Conservation (phyloP, 2,113 vertebrate genomes). For the Camelus bactrianus region DNA sequence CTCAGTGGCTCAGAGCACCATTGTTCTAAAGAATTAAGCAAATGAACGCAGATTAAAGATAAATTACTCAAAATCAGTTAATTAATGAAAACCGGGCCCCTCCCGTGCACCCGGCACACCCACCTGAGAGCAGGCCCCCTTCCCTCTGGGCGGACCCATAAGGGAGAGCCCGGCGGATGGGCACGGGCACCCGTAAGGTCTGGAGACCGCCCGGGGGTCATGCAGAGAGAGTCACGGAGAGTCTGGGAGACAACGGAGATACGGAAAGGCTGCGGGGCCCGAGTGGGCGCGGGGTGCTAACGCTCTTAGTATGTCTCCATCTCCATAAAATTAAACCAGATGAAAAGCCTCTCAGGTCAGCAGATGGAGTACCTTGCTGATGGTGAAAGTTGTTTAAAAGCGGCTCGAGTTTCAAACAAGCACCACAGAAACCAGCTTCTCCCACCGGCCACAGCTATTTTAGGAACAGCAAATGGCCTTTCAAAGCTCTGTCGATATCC, state of each 20-base stretch:
- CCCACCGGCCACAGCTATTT: constrained; percentile 62
- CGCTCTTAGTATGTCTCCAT: neutral
- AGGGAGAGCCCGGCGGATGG: too few relatives aligned
- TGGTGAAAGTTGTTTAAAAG: constrained; percentile 62
- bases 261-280: neutral
- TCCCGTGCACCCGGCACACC: too few relatives aligned
- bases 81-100: neutral
- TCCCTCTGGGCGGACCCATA: neutral
- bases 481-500: constrained; percentile 69
- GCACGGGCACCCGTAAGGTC: too few relatives aligned
- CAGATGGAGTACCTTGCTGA: constrained; percentile 56
- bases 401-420: neutral
- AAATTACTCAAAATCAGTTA: neutral
- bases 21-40: neutral
- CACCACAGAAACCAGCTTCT: constrained; percentile 60
- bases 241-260: neutral
- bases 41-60: neutral
- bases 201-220: neutral
- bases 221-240: neutral
- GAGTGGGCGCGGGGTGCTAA: neutral
- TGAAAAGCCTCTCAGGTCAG: neutral
- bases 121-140: neutral
- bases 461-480: constrained; percentile 66
- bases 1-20: neutral
- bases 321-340: constrained; percentile 6